Evolutionary conservation across 2,888 invertebrate species (phyloP), one percentile per base, ranked within the genome.

Genomic region (Pachycephus smyrnensis): DNA sequence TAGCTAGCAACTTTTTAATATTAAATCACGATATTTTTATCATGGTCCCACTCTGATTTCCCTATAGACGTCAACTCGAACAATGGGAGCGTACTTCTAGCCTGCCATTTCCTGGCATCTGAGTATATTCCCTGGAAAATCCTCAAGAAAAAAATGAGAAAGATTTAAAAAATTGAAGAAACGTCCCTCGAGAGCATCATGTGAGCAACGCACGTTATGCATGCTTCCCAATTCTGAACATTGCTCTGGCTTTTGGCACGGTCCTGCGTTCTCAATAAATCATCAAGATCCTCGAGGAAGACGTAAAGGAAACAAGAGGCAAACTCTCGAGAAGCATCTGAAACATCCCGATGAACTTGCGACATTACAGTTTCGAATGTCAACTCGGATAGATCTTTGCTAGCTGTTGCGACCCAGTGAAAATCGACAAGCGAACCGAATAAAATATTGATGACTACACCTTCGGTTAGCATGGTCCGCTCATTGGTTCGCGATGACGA

Each of bases 391-490:
- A 37, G 40, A 4, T 40, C 40, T 15, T 40, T 40, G 6, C 15
- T 6, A 40, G 40, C 4, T 15, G 15, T 40, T 15, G 4, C 40
- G 1, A 40, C 40, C 31, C 74, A 3, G 30, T 40, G 30, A 1
- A 40, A 40, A 74, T 37, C 74, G 76, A 68, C 69, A 69, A 75
- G 75, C 81, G 77, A 76, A 74, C 77, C 15, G 77, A 77, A 77
- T 83, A 83, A 84, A 85, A 85, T 85, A 85, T 85, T 82, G 82
- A 85, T 85, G 83, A 83, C 73, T 74, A 15, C 40, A 69, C 76
- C 75, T 73, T 71, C 73, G 68, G 68, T 75, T 55, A 69, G 1
- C 36, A 73, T 40, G n/a, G 68, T 78, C 78, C 82, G 79, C 84
- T 84, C 84, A 81, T 84, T 83, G 82, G 79, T 82, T 81, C 79